Base-by-base conservation (phyloP, 2,888 invertebrate genomes). In the Perizoma flavofasciatum region DNA sequence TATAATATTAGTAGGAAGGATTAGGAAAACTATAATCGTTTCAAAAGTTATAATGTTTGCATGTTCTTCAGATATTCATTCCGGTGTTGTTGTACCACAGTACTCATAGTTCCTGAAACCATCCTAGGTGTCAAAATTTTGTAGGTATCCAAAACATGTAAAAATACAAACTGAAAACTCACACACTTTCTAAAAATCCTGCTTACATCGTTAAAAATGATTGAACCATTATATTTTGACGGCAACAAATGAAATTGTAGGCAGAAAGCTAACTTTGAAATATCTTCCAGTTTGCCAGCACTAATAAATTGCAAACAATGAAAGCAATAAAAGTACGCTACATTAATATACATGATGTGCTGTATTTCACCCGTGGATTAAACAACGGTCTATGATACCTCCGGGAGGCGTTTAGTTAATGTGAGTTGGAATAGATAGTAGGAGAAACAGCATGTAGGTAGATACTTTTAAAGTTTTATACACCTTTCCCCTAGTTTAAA, bases 301-400 rank as follows among this genome's bases (percentile, higher is more conserved):
- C 81, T 83, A 85, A 87, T 87, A 86, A 86, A 86, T 85, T 85
- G 80, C 72, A 71, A 69, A 77, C 73, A 78, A 77, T 73, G 73
- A 56, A 60, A 52, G 56, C 53, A 55, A 44, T 61, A 56, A 61
- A 61, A 56, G 52, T 56, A 33, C 45, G 54, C 72, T 74, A 74
- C 86, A 88, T 88, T 85, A 88, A 88, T 87, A 85, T 74, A 86
- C 85, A 88, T 84, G 82, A 81, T 81, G 78, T 72, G 85, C 79
- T 75, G 83, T 87, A 87, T 88, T 86, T 88, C 82, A 82, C 77
- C 72, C 73, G 78, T 68, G 82, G 65, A 89, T 89, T 88, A 88
- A 86, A 86, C 81, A 80, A 75, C 65, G 73, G 8, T 79, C 78
- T 81, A 88, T 81, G 83, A 82, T 83, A 74, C 89, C 88, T 82